Conservation (phyloP, 2,113 vertebrate species). For the Phrynosoma blainvillii region DNA sequence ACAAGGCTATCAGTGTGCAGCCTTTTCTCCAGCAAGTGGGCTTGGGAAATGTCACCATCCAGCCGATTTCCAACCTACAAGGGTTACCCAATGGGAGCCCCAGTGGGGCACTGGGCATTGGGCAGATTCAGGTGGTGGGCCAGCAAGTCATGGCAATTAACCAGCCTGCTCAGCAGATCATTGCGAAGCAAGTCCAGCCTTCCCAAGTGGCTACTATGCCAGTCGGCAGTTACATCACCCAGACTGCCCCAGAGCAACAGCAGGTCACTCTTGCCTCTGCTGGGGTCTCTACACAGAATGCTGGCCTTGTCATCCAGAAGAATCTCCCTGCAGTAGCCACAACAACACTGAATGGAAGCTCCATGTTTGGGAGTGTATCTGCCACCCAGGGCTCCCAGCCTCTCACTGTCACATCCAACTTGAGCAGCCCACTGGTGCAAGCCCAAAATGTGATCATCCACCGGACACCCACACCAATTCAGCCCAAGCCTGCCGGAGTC, state of each 20-base stretch:
- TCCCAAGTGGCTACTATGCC: slow-evolving; percentile 66
- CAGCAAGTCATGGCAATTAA: slow-evolving; percentile 98
- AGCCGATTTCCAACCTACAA: slow-evolving; percentile 90
- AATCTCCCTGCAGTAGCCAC: slow-evolving; percentile 71
- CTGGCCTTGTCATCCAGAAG: slow-evolving; percentile 90
- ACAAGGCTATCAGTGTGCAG: slow-evolving; percentile 93
- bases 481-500: slow-evolving; percentile 91
- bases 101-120: slow-evolving; percentile 86
- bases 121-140: slow-evolving; percentile 94
- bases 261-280: slow-evolving; percentile 78
- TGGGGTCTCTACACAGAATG: slow-evolving; percentile 75
- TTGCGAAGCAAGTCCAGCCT: slow-evolving; percentile 84
- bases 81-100: slow-evolving; percentile 91
- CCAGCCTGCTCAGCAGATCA: slow-evolving; percentile 86
- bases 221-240: slow-evolving; percentile 89
- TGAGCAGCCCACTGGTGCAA: slow-evolving; percentile 84
- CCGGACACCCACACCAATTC: slow-evolving; percentile 93
- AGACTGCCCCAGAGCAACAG: slow-evolving; percentile 79
- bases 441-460: slow-evolving; percentile 92
- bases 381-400: slow-evolving; percentile 83
- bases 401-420: slow-evolving; percentile 76
- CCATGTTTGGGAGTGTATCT: slow-evolving; percentile 66
- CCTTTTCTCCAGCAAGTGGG: slow-evolving; percentile 93
- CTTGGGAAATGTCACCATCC: slow-evolving; percentile 93
- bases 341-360: slow-evolving; percentile 73